Conservation (phyloP, 2,113 vertebrate genomes). For the Phyllostomus discolor region DNA sequence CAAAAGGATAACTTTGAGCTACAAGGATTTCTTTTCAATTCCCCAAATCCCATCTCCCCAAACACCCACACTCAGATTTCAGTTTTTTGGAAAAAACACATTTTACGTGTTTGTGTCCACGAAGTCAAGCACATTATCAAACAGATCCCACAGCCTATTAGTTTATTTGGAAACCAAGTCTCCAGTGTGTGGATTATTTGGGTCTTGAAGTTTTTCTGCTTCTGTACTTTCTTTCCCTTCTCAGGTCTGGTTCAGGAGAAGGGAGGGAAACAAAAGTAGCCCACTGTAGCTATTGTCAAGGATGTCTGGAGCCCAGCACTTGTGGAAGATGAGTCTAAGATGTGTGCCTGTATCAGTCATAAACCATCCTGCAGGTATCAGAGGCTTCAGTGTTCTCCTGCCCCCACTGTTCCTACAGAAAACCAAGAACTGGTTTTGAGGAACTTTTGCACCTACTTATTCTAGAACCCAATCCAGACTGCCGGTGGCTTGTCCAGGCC, state of each 20-base stretch:
- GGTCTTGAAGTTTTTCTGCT: not conserved
- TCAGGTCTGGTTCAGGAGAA: not conserved
- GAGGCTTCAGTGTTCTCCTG: not conserved
- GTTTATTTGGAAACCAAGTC: not conserved
- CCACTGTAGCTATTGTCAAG: fast-evolving
- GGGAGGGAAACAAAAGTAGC: not conserved
- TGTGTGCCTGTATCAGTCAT: not conserved
- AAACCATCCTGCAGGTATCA: not conserved
- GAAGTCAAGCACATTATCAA: not conserved
- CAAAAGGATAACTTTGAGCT: not conserved
- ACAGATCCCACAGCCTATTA: not conserved
- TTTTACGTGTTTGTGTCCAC: not conserved
- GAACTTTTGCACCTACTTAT: not conserved
- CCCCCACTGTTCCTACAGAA: not conserved
- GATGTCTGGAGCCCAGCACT: not conserved
- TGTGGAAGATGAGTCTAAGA: not conserved
- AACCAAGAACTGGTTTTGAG: not conserved
- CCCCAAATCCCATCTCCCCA: not conserved
- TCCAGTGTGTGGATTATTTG: not conserved
- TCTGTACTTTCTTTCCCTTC: not conserved
- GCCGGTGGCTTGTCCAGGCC: not conserved
- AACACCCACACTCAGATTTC: not conserved
- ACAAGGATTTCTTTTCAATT: not conserved
- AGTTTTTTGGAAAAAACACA: not conserved
- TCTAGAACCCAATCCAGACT: not conserved